A percentile compares a stretch with the other conserved stretches of the same genome.
Conservation (phyloP, 2,888 invertebrate species). For the Aphidoletes aphidimyza region DNA sequence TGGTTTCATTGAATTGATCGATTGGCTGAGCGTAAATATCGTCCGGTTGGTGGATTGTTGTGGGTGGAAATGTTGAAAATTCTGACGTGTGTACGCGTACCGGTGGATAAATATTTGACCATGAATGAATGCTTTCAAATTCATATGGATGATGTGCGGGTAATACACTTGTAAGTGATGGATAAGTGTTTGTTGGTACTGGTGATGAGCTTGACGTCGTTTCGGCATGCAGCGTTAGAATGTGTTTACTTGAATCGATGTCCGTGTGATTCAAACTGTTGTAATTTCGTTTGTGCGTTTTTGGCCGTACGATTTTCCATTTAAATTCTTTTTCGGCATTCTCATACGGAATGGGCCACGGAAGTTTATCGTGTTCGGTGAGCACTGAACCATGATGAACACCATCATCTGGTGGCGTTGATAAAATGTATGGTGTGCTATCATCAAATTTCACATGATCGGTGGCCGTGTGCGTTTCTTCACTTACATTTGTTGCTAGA, state of each 20-base stretch:
- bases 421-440: not conserved
- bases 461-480: not conserved
- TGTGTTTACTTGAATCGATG: not conserved
- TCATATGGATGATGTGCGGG: conserved; percentile 20
- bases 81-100: not conserved
- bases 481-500: conserved; percentile 4
- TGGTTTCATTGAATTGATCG: not conserved
- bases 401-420: not conserved
- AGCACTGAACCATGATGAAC: not conserved
- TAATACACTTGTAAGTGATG: not conserved
- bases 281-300: not conserved
- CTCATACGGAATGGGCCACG: conserved; percentile 18
- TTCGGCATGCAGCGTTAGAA: not conserved
- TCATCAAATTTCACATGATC: conserved; percentile 4
- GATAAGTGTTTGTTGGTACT: not conserved
- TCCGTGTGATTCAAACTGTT: not conserved
- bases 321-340: conserved; percentile 40
- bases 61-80: not conserved
- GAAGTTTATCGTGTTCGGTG: conserved; percentile 21
- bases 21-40: not conserved
- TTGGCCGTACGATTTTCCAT: not conserved
- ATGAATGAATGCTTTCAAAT: conserved; percentile 28
- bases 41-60: not conserved
- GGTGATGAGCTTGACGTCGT: not conserved
- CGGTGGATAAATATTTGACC: not conserved